Percentiles rank a stretch among this genome's conserved stretches.
These are phyloP conservation scores for Mythimna vitellina DNA, from an alignment of 2,888 invertebrate genomes.

Conservation along the genomic window DNA sequence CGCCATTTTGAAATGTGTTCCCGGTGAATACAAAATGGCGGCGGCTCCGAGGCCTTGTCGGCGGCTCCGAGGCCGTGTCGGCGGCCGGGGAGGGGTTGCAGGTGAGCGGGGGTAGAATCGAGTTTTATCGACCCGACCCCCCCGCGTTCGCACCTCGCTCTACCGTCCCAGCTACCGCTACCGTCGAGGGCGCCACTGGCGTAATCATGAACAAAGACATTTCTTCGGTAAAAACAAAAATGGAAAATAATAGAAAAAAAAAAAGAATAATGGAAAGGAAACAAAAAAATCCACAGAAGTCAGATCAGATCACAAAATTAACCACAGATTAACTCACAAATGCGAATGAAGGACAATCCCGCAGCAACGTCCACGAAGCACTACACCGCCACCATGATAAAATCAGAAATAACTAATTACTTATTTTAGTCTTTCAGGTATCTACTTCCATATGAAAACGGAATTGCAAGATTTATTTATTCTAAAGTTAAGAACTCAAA, in stretches of 20 bases:
- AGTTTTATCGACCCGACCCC: not conserved
- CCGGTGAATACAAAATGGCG: not conserved
- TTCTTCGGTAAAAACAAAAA: not conserved
- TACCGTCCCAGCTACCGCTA: not conserved
- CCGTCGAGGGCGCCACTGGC: not conserved
- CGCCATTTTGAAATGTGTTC: slow-evolving; percentile 16
- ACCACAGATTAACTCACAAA: slow-evolving; percentile 8
- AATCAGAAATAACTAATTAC: not conserved
- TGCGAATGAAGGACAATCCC: not conserved
- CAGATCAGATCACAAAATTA: not conserved
- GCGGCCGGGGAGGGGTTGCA: not conserved
- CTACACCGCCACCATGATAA: not conserved
- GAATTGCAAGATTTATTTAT: not conserved
- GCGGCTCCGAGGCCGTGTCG: not conserved
- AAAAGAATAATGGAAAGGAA: no score
- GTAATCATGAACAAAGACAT: not conserved
- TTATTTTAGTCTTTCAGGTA: not conserved
- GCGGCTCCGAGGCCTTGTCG: not conserved
- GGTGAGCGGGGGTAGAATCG: not conserved
- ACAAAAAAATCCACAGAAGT: no score
- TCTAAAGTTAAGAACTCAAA: not conserved
- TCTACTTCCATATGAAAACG: not conserved
- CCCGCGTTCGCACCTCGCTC: not conserved
- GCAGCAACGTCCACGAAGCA: not conserved
- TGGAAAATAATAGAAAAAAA: no score